Evolutionary conservation across 1,140 invertebrate genomes (phyloP), one percentile per base, ranked within the genome.

Genomic region (Drosophila grimshawi): DNA sequence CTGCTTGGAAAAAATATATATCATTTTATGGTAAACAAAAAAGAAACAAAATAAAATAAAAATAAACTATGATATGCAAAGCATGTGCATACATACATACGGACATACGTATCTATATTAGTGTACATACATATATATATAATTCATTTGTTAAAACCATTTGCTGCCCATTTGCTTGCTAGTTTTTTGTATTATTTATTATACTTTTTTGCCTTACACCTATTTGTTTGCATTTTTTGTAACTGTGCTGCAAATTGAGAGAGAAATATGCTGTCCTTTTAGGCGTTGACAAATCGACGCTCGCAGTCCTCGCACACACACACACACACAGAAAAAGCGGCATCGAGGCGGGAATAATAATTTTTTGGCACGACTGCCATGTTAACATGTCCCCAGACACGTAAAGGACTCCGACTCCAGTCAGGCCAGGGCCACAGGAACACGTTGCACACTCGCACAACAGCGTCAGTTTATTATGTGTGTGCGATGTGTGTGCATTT

Each of bases 301-400:
- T 89, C 76, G 53, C 61, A 62, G 70, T 70, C 69, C 41, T 45
- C 37, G 51, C 83, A 73, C 19, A 19, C 19, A 67, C 71, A 41
- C 39, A 41, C 39, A 41, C 4, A n/a, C 79, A 78, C 81, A 85
- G 77, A 77, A 82, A 90, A 90, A 91, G 80, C 65, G 62, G 69
- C 41, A 57, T 73, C 83, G 78, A 81, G 82, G 76, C 76, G 83
- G 88, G 81, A 91, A 91, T 91, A 91, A 91, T 91, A 91, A 91
- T 91, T 91, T 78, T 91, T 88, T 86, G 86, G 86, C 90, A 91
- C 82, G 90, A 88, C 83, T 86, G 90, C 90, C 90, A 90, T 91
- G 90, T 91, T 91, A 91, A 91, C 90, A 91, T 91, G 90, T 91
- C 90, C 90, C 90, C 90, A 77, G 81, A 89, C 83, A 89, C 85